phyloP scores from a whole-genome alignment of 2,797 vertebrate genomes.

The Pelodytes ibericus region DNA sequence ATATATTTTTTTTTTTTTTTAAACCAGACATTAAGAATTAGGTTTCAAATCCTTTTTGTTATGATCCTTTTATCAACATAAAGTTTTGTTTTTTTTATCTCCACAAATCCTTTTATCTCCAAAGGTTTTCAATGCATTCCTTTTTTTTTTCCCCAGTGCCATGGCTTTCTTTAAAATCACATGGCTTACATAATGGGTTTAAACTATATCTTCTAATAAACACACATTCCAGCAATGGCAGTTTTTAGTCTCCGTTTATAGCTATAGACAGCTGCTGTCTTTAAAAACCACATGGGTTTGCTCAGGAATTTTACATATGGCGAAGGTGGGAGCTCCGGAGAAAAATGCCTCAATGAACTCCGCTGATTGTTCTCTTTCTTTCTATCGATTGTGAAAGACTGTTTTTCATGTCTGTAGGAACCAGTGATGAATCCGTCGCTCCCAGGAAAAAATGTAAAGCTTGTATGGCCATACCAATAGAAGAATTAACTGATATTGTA shows the following conservation, averaged over 20 bases:
- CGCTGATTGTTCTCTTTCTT: slow-evolving; percentile 14
- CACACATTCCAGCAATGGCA: slow-evolving; percentile 16
- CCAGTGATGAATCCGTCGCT: neutral
- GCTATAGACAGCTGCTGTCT: slow-evolving; percentile 29
- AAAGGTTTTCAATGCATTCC: neutral
- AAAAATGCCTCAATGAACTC: slow-evolving; percentile 34
- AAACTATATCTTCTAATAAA: slow-evolving; percentile 28
- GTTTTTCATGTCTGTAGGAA: slow-evolving; percentile 14
- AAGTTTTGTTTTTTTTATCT: neutral
- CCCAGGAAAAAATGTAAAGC: neutral
- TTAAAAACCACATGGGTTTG: slow-evolving; percentile 16
- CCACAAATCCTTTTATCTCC: neutral
- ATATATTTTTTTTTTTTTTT: too few relatives aligned
- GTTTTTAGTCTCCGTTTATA: slow-evolving; percentile 25
- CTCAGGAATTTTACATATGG: slow-evolving; percentile 33
- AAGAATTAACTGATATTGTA: neutral
- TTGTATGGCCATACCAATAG: neutral
- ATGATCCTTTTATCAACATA: too few relatives aligned
- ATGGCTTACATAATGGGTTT: slow-evolving; percentile 7
- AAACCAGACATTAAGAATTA: too few relatives aligned
- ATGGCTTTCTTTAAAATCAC: neutral
- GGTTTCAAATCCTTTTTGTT: too few relatives aligned
- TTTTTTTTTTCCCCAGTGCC: neutral
- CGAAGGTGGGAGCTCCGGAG: slow-evolving; percentile 29
- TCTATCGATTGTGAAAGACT: slow-evolving; percentile 25